Percentiles rank a stretch among this genome's conserved stretches.
Evolutionary conservation across 35 echinoderm and acorn worm genomes (phyloP).

Genomic region (Ophiothrix spiculata): DNA sequence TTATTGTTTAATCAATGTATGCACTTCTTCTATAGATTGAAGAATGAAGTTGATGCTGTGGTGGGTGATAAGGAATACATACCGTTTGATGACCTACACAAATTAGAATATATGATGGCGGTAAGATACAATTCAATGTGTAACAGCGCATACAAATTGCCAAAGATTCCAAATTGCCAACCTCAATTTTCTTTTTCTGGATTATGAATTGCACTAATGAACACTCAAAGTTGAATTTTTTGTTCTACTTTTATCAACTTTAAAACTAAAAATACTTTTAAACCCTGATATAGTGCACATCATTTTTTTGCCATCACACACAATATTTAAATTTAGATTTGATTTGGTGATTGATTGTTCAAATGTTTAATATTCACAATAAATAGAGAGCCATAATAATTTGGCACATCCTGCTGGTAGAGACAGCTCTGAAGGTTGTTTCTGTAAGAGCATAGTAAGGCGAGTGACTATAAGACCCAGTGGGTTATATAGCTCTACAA

Average conservation of each 20-base stretch:
- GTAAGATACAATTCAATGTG: slow-evolving; percentile 21
- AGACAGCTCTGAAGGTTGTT: no score
- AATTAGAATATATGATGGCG: slow-evolving; percentile 58
- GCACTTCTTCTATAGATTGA: background rate
- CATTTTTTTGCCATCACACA: background rate
- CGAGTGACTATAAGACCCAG: no score
- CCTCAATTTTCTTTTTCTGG: background rate
- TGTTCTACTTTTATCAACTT: background rate
- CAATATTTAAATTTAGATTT: no score
- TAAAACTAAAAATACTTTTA: background rate
- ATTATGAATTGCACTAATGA: no score
- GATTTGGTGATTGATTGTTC: no score
- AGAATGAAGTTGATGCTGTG: slow-evolving; percentile 51
- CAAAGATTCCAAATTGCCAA: background rate
- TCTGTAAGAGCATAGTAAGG: no score
- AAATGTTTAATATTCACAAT: no score
- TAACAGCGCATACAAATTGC: background rate
- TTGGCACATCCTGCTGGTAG: no score
- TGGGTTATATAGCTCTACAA: background rate
- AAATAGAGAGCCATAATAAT: no score
- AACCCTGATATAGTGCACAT: background rate
- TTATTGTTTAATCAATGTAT: background rate
- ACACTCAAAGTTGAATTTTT: background rate
- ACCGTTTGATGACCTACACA: slow-evolving; percentile 44
- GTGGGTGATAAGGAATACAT: slow-evolving; percentile 42